Conservation (phyloP, 2,113 vertebrate genomes). For the Orthonyx spaldingii region DNA sequence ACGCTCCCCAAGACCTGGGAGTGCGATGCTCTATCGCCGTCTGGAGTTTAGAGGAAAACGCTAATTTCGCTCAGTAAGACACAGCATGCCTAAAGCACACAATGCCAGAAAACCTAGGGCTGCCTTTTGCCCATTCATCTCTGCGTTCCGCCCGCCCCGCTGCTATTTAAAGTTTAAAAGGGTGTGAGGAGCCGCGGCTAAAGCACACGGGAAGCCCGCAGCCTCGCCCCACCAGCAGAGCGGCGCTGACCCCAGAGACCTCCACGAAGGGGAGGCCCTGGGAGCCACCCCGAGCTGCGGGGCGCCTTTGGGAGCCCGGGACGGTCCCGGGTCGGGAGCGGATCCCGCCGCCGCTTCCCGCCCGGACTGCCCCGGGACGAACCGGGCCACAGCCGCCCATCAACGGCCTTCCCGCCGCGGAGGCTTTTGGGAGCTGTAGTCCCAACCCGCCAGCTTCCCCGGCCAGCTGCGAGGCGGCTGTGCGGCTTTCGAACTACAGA, state of each 20-base stretch:
- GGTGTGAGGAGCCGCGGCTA: not conserved
- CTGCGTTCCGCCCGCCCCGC: not conserved
- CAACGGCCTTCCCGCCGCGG: not conserved
- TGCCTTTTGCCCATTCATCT: not conserved
- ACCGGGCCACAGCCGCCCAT: rapidly evolving
- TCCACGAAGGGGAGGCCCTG: no score
- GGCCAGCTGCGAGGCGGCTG: rapidly evolving
- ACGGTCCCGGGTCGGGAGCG: rapidly evolving
- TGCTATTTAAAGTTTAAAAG: not conserved
- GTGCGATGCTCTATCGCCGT: rapidly evolving
- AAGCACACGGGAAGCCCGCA: not conserved
- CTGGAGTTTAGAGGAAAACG: not conserved
- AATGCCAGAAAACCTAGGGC: not conserved
- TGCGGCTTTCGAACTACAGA: not conserved
- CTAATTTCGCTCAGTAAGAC: not conserved
- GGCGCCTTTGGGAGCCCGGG: not conserved
- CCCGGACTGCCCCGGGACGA: not conserved
- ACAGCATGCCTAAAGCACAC: not conserved
- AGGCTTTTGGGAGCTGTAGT: constrained; percentile 51
- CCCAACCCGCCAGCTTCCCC: rapidly evolving
- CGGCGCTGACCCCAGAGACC: rapidly evolving
- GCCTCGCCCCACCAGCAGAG: not conserved
- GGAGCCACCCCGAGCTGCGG: not conserved
- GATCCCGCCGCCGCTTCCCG: not conserved
- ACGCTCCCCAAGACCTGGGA: rapidly evolving